Conservation (phyloP, 35 echinoderm and acorn worm species). For the Stichopus chloronotus region DNA sequence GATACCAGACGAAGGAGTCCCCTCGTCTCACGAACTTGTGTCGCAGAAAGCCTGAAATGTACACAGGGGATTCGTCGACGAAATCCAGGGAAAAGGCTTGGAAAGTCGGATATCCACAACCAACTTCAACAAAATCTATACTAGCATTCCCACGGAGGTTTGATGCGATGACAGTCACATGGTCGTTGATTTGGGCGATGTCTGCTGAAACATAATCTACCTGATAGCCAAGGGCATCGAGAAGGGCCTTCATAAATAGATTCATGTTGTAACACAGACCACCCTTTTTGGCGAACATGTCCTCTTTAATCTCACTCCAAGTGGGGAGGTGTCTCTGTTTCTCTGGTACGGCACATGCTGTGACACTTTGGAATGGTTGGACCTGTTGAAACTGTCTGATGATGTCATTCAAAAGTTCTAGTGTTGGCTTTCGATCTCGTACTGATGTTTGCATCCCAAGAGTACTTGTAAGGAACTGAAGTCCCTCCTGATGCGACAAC, state of each 20-base stretch:
- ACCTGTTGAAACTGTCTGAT: slow-evolving; percentile 28
- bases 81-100: slow-evolving; percentile 72
- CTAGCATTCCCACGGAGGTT: slow-evolving; percentile 55
- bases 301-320: slow-evolving; percentile 59
- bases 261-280: slow-evolving; percentile 68
- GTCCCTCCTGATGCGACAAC: background rate
- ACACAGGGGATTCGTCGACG: slow-evolving; percentile 58
- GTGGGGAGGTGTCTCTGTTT: slow-evolving; percentile 54
- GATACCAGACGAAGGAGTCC: slow-evolving; percentile 48
- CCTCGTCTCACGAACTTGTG: slow-evolving; percentile 62
- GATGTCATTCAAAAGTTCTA: background rate
- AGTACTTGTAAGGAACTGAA: background rate
- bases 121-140: slow-evolving; percentile 71
- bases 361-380: slow-evolving; percentile 78
- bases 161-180: slow-evolving; percentile 43
- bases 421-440: background rate
- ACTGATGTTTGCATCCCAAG: background rate
- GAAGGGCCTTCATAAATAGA: slow-evolving; percentile 50
- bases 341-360: slow-evolving; percentile 13
- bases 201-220: slow-evolving; percentile 51
- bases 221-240: slow-evolving; percentile 57
- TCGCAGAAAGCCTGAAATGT: slow-evolving; percentile 51
- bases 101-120: slow-evolving; percentile 69
- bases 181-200: slow-evolving; percentile 39
- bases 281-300: slow-evolving; percentile 46